These are phyloP conservation scores for Hypolimnas misippus DNA, from an alignment of 2,888 invertebrate species.

Conservation along the genomic window DNA sequence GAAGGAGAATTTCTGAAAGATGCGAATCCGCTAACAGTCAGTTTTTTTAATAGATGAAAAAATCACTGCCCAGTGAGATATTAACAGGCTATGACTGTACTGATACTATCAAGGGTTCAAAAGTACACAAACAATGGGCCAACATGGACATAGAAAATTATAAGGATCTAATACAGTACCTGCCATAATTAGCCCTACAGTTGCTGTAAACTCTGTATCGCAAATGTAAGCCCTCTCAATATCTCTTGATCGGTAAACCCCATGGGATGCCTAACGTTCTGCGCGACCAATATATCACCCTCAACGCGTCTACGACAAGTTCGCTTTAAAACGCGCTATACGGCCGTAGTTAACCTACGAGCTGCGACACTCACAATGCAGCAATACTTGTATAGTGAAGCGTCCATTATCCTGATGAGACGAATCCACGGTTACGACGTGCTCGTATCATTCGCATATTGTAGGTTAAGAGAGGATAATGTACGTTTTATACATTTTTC, in stretches of 20 bases:
- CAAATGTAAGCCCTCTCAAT: constrained; percentile 12
- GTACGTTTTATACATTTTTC: constrained; percentile 5
- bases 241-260: constrained; percentile 31
- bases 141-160: no score
- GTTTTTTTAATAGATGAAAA: no score
- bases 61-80: no score
- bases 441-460: constrained; percentile 17
- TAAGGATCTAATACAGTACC: no score
- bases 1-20: no score
- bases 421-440: constrained; percentile 35
- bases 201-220: no score
- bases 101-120: no score
- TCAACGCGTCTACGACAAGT: constrained; percentile 36
- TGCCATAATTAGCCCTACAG: no score
- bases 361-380: constrained; percentile 26
- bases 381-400: constrained; percentile 57
- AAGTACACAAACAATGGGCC: no score
- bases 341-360: constrained; percentile 33
- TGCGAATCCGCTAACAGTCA: no score
- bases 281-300: constrained; percentile 38
- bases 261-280: constrained; percentile 28
- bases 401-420: constrained; percentile 72
- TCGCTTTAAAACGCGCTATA: constrained; percentile 34
- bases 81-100: no score
- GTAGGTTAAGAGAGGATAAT: background rate